Evolutionary conservation across 2,888 invertebrate species (phyloP), one percentile per base, ranked within the genome.

Genomic region (Geotrupes spiniger): DNA sequence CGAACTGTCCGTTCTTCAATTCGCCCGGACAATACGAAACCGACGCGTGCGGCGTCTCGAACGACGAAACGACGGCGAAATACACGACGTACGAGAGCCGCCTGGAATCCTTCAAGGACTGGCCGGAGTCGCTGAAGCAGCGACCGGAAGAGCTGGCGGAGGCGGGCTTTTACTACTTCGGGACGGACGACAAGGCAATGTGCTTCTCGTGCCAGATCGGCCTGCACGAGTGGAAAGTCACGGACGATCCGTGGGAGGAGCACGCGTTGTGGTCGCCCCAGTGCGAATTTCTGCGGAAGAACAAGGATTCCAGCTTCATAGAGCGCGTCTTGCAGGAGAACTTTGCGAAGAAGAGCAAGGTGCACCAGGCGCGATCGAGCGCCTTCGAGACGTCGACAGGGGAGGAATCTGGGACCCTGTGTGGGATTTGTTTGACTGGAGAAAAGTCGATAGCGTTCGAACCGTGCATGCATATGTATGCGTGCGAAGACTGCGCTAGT

Each of bases 391-490:
- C 17, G 27, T 4, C 28, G 10, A 15, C 2, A 10, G 1, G n/a
- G 11, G 4, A 36, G 4, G 11, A 16, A 4, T 25, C 12, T 11
- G 9, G n/a, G n/a, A n/a, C 42, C 61, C 73, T 87, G 58, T 94
- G 93, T 74, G 89, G 88, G 75, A 89, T 95, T 59, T 94, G 94
- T 73, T 89, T 86, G 76, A 85, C 82, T 48, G 83, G 83, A 63
- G 90, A 91, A 72, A 82, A 89, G 60, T 85, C 87, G 57, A 85
- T 92, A 55, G 87, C 89, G 60, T 93, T 94, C 74, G 78, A 93
- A 61, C 94, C 94, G 37, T 94, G 94, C 74, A 90, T 92, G 46
- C 94, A 94, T 76, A 84, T 93, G 60, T 87, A 91, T 46, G 86
- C 91, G 41, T 94, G 94, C 74, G 84, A 85, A 48, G 84, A 85